Base-by-base conservation (phyloP, 2,888 invertebrate species). In the Heliconius ethilla region DNA sequence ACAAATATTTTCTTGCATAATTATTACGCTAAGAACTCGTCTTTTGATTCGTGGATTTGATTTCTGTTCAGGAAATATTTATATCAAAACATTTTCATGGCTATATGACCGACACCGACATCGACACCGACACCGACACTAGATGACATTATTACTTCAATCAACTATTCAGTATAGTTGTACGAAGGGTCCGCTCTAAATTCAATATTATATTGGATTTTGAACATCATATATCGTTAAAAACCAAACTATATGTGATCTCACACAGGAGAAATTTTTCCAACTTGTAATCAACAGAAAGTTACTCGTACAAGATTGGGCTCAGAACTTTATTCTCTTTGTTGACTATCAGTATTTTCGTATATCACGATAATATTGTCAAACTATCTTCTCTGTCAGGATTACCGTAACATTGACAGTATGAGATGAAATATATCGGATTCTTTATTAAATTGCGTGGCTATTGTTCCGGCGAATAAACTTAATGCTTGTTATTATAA, bases 391-490 rank as follows among this genome's bases (percentile, higher is more conserved):
- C 87, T 85, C 86, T 87, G 87, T 63, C 80, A 83, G 86, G 88
- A 88, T 86, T 87, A 86, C 84, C 83, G 82, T 83, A 86, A 88
- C 85, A 87, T 87, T 85, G 86, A 87, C 87, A 87, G 86, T 88
- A 86, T 88, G 88, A 88, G 88, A 90, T 86, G 86, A 76, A 86
- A 88, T 88, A 87, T 86, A 86, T 87, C 86, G 87, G 85, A 87
- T 87, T 88, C 88, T 87, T 84, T 84, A 83, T 79, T 82, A 83
- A 83, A 82, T 82, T 69, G 70, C 72, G 59, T 72, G 63, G 63
- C 51, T 74, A 40, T 73, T 84, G 84, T 82, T 82, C 78, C 11
- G 22, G 72, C 27, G 63, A 45, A 76, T 67, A 73, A 62, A 13
- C 5, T 59, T 55, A 27, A 37, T 27, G 65, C 25, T 65, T 72